phyloP scores from a whole-genome alignment of 2,797 vertebrate species.

The Tauraco hartlaubi region DNA sequence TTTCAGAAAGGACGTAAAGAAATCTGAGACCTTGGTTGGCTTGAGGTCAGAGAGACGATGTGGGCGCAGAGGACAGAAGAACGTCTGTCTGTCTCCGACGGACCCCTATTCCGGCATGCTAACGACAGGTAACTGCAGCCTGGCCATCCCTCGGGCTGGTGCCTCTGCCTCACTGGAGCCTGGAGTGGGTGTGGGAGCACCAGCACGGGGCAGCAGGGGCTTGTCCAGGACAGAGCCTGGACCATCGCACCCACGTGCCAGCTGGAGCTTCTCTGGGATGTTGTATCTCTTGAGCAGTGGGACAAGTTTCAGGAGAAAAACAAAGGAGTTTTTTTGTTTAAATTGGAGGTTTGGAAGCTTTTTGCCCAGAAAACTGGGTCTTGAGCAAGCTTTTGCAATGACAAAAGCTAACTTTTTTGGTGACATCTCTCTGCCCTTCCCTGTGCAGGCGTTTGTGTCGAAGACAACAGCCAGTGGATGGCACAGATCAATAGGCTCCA shows the following conservation, averaged over 20 bases:
- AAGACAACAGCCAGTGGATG: constrained; percentile 89
- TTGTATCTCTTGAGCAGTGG: not conserved
- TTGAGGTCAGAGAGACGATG: constrained; percentile 81
- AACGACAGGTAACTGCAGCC: constrained; percentile 79
- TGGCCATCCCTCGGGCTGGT: accelerated
- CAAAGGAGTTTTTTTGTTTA: not conserved
- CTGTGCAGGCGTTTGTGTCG: constrained; percentile 78
- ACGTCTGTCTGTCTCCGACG: constrained; percentile 82
- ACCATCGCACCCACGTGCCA: not conserved
- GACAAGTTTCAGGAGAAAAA: not conserved
- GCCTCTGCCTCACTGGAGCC: not conserved
- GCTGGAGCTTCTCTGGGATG: not conserved
- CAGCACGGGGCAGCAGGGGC: not conserved
- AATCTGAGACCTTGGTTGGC: constrained; percentile 70
- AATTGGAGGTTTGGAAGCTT: not conserved
- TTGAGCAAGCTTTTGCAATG: not conserved
- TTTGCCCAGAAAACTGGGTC: not conserved
- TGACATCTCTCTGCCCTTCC: not conserved
- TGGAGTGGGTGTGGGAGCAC: not conserved
- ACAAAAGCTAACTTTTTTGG: not conserved
- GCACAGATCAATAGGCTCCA: constrained; percentile 93
- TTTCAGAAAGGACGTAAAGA: constrained; percentile 79
- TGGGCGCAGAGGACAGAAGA: constrained; percentile 87
- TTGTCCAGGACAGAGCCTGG: not conserved
- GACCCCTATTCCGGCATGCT: constrained; percentile 83